Base-by-base conservation (phyloP, 30 jellyfish, hydroid and myxozoan genomes). In the Cassiopea andromeda region DNA sequence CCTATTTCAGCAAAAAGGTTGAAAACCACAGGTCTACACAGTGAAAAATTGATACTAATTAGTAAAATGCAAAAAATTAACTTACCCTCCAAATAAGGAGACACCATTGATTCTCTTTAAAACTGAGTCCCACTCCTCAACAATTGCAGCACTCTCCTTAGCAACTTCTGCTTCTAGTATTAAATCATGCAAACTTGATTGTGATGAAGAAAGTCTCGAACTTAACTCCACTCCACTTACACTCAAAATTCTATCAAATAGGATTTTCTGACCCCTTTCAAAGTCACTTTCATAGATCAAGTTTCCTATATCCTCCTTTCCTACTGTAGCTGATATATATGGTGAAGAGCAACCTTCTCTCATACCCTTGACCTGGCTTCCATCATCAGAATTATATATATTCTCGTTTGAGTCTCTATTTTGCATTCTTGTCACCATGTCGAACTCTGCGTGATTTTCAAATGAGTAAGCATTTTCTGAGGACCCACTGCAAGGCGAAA, bases 51-150 rank as follows among this genome's bases (percentile, higher is more conserved):
- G n/a, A n/a, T n/a, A n/a, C n/a, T n/a, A n/a, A n/a, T n/a, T n/a
- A n/a, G n/a, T n/a, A n/a, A n/a, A n/a, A n/a, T n/a, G n/a, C n/a
- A n/a, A n/a, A n/a, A n/a, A 61, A 61, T n/a, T 6, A 8, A 48
- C 78, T 57, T 76, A 94, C 99, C 97, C 97, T 66, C 94, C 97
- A 90, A 94, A 90, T 49, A 94, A 46, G 1, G 97, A 38, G 12
- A 78, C 86, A 2, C 97, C 97, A 49, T 91, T 89, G 77, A 94
- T 84, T 66, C 97, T 77, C 44, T 90, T 94, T 88, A 94, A 64
- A 64, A 83, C 91, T 58, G 93, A 38, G 83, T 82, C 93, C 97
- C 97, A 94, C 80, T 83, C 95, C 18, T 94, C 98, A 80, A 77
- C 88, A 19, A 67, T 60, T 3, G 85, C 68, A 27, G 92, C 87